Evolutionary conservation across 2,797 vertebrate species (phyloP).

Genomic region (Enteromius argenteus): DNA sequence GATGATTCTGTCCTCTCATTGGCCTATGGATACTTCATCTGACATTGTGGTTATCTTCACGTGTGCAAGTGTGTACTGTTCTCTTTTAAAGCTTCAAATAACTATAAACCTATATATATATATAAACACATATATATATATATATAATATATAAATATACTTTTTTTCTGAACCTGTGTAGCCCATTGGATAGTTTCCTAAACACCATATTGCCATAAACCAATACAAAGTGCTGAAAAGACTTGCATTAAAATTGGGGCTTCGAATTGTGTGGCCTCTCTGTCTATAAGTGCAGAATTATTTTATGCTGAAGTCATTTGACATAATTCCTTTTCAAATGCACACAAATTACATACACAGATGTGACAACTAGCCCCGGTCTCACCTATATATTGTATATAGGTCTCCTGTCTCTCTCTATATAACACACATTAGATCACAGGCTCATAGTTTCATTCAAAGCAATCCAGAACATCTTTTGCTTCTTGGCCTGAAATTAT

Average conservation of each 20-base stretch:
- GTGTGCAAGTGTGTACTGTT: slow-evolving; percentile 99
- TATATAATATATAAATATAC: slow-evolving; percentile 73
- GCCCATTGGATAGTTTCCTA: slow-evolving; percentile 83
- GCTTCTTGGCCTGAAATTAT: slow-evolving; percentile 63
- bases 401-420: slow-evolving; percentile 10
- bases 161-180: slow-evolving; percentile 92
- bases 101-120: slow-evolving; percentile 91
- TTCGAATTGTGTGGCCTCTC: slow-evolving; percentile 46
- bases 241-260: slow-evolving; percentile 66
- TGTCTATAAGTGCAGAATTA: slow-evolving; percentile 53
- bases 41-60: slow-evolving; percentile 98
- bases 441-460: slow-evolving; percentile 67
- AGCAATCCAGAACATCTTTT: slow-evolving; percentile 67
- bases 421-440: slow-evolving; percentile 59
- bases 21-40: slow-evolving; percentile 89
- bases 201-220: slow-evolving; percentile 75
- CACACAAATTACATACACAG: not conserved
- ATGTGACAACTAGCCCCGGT: not conserved
- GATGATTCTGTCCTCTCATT: slow-evolving; percentile 75
- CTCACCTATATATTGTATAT: too few species aligned
- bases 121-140: slow-evolving; percentile 81
- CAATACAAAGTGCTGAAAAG: slow-evolving; percentile 76
- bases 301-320: slow-evolving; percentile 5
- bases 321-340: not conserved
- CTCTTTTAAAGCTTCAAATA: slow-evolving; percentile 96